Percentiles rank a stretch among this genome's conserved stretches.
Evolutionary conservation across 2,888 invertebrate genomes (phyloP).

Genomic region (Hymenopus coronatus): DNA sequence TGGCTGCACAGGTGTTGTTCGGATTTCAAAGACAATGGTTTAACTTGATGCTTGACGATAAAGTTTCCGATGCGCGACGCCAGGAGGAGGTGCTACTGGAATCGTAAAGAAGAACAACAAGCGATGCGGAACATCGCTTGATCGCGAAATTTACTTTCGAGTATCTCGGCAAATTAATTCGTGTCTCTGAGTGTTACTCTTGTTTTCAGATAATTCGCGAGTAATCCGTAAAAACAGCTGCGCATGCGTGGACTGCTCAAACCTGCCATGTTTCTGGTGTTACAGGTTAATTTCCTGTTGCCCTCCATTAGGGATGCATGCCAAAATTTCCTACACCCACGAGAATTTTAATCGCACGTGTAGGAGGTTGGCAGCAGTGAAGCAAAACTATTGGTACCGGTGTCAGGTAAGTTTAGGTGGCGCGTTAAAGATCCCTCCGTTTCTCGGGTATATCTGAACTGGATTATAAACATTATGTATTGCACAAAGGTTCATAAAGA

Average conservation of each 20-base stretch:
- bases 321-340: not conserved
- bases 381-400: not conserved
- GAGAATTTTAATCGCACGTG: not conserved
- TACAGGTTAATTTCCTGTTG: not conserved
- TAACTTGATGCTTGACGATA: conserved; percentile 11
- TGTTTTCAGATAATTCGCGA: not conserved
- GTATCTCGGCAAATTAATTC: conserved; percentile 3
- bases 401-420: not conserved
- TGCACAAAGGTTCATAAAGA: too few relatives aligned
- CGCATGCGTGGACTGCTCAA: not conserved
- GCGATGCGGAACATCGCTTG: not conserved
- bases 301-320: not conserved
- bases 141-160: conserved; percentile 10
- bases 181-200: not conserved
- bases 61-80: not conserved
- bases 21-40: conserved; percentile 25
- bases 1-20: conserved; percentile 26
- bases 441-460: not conserved
- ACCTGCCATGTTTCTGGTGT: not conserved
- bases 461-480: not conserved
- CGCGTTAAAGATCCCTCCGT: not conserved
- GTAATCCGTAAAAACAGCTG: not conserved
- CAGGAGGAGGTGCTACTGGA: not conserved
- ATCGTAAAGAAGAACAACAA: not conserved
- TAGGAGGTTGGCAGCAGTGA: not conserved